Conservation (phyloP, 1,140 invertebrate genomes). For the Aphaenogaster ashmeadi region DNA sequence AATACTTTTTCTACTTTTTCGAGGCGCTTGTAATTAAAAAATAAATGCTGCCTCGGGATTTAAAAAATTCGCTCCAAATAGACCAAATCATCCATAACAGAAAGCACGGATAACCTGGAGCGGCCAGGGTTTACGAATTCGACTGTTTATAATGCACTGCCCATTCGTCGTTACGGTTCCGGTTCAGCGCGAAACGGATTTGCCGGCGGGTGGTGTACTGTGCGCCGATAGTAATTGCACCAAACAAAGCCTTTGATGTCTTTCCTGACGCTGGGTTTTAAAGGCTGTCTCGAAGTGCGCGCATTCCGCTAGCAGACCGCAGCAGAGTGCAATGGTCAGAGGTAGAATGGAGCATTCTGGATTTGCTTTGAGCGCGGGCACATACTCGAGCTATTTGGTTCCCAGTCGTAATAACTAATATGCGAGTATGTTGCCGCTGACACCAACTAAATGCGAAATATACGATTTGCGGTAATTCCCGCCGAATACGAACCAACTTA, state of each 20-base stretch:
- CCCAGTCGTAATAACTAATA: slow-evolving; percentile 71
- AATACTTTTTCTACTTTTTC: neutral
- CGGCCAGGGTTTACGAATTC: slow-evolving; percentile 48
- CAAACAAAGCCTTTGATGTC: slow-evolving; percentile 73
- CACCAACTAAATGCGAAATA: slow-evolving; percentile 54
- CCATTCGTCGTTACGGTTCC: slow-evolving; percentile 65
- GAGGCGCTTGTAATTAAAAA: neutral
- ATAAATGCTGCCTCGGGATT: neutral
- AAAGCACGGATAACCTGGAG: slow-evolving; percentile 43
- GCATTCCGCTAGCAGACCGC: slow-evolving; percentile 70
- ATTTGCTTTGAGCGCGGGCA: slow-evolving; percentile 68
- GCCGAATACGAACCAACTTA: slow-evolving; percentile 35
- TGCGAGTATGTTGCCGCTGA: slow-evolving; percentile 60
- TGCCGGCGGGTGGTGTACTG: slow-evolving; percentile 39
- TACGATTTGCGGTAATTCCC: slow-evolving; percentile 45
- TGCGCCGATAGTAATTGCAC: slow-evolving; percentile 66
- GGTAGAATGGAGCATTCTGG: slow-evolving; percentile 64
- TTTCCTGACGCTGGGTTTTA: slow-evolving; percentile 72
- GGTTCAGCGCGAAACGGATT: slow-evolving; percentile 33
- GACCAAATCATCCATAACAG: slow-evolving; percentile 29
- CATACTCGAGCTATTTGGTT: slow-evolving; percentile 57
- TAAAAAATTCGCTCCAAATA: slow-evolving; percentile 25
- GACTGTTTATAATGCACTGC: slow-evolving; percentile 61
- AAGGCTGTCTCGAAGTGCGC: slow-evolving; percentile 62
- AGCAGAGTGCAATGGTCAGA: slow-evolving; percentile 61